These are phyloP conservation scores for Haemorhous mexicanus DNA, from an alignment of 2,113 vertebrate species.

Conservation along the genomic window DNA sequence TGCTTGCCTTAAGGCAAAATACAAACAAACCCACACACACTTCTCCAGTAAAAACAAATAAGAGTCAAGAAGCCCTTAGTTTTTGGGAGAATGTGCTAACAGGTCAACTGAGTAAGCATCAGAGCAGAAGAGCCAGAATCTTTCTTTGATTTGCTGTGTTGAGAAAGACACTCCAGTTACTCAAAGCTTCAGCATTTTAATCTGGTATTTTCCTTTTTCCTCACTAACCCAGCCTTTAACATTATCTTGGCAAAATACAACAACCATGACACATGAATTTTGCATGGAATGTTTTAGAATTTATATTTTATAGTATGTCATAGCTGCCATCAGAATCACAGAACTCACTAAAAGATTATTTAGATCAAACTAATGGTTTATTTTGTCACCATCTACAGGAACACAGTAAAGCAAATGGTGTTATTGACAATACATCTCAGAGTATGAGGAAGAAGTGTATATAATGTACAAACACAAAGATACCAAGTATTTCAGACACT, in stretches of 20 bases:
- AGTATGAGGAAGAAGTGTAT: not conserved
- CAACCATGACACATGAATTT: not conserved
- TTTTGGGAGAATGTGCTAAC: not conserved
- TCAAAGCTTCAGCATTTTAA: not conserved
- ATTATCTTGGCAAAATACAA: not conserved
- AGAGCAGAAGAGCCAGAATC: not conserved
- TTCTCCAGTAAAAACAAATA: not conserved
- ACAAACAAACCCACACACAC: not conserved
- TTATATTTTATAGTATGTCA: not conserved
- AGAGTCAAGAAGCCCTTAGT: not conserved
- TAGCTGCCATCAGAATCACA: not conserved
- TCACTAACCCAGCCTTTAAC: not conserved
- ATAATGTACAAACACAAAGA: rapidly evolving
- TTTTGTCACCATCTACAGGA: not conserved
- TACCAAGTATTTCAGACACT: not conserved
- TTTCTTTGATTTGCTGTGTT: not conserved
- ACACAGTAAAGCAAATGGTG: not conserved
- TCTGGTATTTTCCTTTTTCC: not conserved
- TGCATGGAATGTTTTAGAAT: not conserved
- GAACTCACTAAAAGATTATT: not conserved
- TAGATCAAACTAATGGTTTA: not conserved
- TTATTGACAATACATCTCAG: not conserved
- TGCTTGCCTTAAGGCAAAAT: not conserved
- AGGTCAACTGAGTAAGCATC: not conserved
- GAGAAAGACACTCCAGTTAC: not conserved